Percentiles rank a stretch among this genome's conserved stretches.
These are phyloP conservation scores for Andricus quercusramuli DNA, from an alignment of 2,888 invertebrate species.

Conservation along the genomic window DNA sequence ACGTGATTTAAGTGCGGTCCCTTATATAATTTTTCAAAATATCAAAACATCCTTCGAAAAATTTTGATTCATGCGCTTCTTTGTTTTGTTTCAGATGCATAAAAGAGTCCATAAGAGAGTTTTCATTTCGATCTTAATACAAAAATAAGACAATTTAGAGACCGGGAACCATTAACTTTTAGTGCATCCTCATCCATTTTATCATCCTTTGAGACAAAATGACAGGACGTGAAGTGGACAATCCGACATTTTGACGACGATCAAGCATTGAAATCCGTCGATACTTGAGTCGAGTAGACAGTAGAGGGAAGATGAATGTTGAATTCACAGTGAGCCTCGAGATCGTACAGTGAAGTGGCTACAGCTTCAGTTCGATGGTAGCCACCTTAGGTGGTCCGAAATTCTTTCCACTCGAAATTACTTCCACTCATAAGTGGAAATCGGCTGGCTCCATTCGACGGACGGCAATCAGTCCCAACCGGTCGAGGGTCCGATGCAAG, in stretches of 20 bases:
- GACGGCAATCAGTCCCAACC: slow-evolving; percentile 63
- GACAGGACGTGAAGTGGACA: slow-evolving; percentile 24
- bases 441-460: slow-evolving; percentile 65
- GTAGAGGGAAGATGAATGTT: slow-evolving; percentile 74
- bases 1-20: too few relatives aligned
- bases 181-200: slow-evolving; percentile 14
- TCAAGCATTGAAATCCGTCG: slow-evolving; percentile 45
- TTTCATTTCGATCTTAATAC: neutral
- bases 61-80: too few relatives aligned
- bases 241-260: slow-evolving; percentile 35
- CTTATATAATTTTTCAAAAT: too few relatives aligned
- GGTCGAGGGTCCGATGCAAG: slow-evolving; percentile 28
- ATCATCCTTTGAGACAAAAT: slow-evolving; percentile 24
- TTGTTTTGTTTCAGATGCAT: neutral
- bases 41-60: too few relatives aligned
- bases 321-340: slow-evolving; percentile 62
- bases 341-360: slow-evolving; percentile 69
- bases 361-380: slow-evolving; percentile 66
- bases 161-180: neutral
- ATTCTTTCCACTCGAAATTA: slow-evolving; percentile 75
- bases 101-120: neutral
- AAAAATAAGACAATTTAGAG: neutral
- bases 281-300: slow-evolving; percentile 64
- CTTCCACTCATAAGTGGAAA: slow-evolving; percentile 73
- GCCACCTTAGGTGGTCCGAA: slow-evolving; percentile 76